A percentile compares a stretch with the other conserved stretches of the same genome.
Evolutionary conservation across 2,113 vertebrate genomes (phyloP).

Genomic region (Mormyrus iriodes): DNA sequence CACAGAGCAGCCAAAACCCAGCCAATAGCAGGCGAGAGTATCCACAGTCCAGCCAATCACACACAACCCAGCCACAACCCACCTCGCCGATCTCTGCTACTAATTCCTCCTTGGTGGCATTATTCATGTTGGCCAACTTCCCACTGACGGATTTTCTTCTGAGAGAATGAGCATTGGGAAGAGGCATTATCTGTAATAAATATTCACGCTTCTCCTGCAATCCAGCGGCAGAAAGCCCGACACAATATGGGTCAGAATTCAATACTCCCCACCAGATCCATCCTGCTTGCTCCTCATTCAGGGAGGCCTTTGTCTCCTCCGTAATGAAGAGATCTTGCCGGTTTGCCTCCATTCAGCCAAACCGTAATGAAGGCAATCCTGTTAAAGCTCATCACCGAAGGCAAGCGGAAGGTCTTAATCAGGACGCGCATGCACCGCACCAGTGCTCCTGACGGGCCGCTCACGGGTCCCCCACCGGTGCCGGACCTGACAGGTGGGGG

Average conservation of each 20-base stretch:
- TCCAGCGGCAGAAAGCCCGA: slow-evolving; percentile 44
- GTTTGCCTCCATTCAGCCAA: slow-evolving; percentile 50
- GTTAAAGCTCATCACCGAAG: slow-evolving; percentile 49
- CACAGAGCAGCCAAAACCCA: background rate
- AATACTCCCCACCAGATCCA: slow-evolving; percentile 40
- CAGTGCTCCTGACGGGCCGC: background rate
- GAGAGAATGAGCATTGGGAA: slow-evolving; percentile 38
- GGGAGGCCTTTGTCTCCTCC: slow-evolving; percentile 28
- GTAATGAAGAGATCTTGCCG: slow-evolving; percentile 36
- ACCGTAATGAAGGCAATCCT: slow-evolving; percentile 67
- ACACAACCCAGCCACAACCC: slow-evolving; percentile 24
- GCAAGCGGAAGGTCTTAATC: slow-evolving; percentile 28
- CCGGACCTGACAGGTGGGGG: too few species aligned
- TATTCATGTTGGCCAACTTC: slow-evolving; percentile 64
- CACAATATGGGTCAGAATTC: slow-evolving; percentile 62
- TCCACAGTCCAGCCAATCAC: slow-evolving; percentile 11
- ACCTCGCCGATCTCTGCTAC: slow-evolving; percentile 53
- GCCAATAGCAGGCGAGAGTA: background rate
- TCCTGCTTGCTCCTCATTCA: slow-evolving; percentile 25
- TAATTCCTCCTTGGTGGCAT: slow-evolving; percentile 63
- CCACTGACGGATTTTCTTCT: slow-evolving; percentile 66
- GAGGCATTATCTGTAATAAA: slow-evolving; percentile 67
- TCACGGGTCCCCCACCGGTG: background rate
- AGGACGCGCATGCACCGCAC: background rate
- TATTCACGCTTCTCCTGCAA: slow-evolving; percentile 46